Base-by-base conservation (phyloP, 2,797 vertebrate species). In the Schizopygopsis malacanthus region DNA sequence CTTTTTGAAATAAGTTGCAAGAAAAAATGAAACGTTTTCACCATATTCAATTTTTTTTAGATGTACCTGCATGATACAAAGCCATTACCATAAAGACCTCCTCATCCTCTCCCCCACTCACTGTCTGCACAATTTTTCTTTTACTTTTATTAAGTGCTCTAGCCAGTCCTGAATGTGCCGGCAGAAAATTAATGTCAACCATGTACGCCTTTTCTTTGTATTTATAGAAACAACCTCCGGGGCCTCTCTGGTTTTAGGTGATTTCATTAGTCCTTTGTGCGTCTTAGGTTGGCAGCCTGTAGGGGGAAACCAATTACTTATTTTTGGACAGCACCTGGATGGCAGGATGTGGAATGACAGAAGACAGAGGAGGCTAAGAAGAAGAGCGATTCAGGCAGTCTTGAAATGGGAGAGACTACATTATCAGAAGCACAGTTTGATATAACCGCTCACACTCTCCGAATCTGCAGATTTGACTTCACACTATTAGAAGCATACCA, bases 301-400 rank as follows among this genome's bases (percentile, higher is more conserved):
- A 83, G 85, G 85, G 78, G 78, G 52, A 88, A 86, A 85, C 79
- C 88, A 89, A 88, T 89, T 85, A 86, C 87, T 89, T 88, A 73
- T n/a, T 82, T 89, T 85, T 88, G 79, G 85, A 79, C 85, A 82
- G 79, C 59, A 80, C 82, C 67, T 79, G 37, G 67, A 67, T 82
- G 39, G 56, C 59, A 70, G 61, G 72, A 83, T 83, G 69, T 59
- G 52, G 41, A 54, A 61, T 28, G 71, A 85, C 82, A 83, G 65
- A 79, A 82, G 72, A 82, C 70, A 87, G 82, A 78, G 15, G 56
- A 84, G 41, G 25, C 50, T 39, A 52, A 73, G 70, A 78, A n/a
- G 70, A 81, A 37, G 41, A 65, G 56, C 9, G 50, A 65, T n/a
- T 59, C 65, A 71, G 69, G 54, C 75, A 69, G 47, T 54, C 70